Evolutionary conservation across 2,888 invertebrate genomes (phyloP), one percentile per base, ranked within the genome.

Genomic region (Microctonus aethiopoides): DNA sequence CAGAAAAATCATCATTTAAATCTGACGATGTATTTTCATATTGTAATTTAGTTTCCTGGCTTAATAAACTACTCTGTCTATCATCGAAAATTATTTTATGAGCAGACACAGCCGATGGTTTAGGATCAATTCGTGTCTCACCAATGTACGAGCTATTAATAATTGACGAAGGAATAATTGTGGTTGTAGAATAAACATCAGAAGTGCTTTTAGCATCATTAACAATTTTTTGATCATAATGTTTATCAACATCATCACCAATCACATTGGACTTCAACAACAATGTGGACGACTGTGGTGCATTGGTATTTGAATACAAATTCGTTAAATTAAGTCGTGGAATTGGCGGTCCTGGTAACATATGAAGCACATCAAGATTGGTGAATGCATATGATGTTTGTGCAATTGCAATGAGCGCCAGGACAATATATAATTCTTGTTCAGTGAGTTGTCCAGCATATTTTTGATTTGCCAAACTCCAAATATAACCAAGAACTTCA

Each of bases 361-460:
- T 75, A 72, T 84, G 82, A 24, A 86, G 75, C 51, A 86, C 82
- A 70, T 85, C 83, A 13, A 86, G 72, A 67, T 79, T 84, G 24
- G 83, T 83, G 41, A 86, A 85, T 2, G 83, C 80, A 66, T 82
- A 83, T 36, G 82, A 83, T 60, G 88, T 87, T 77, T 88, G 88
- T 24, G 88, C 88, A 0, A 88, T 81, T 2, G 87, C 88, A 2
- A 88, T 87, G 11, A 88, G 79, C n/a, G 88, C 88, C 39, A 88
- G 78, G 46, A 87, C 86, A 11, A 87, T 79, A 69, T 88, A 88
- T 0, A 88, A 77, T 71, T 88, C 88, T 67, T 87, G 87, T 70
- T 88, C 87, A 0, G 87, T 88, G 34, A 88, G 81, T 56, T 86
- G 85, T 4, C 88, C 88, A 9, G 87, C 85, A 24, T 87, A 87